A percentile compares a stretch with the other conserved stretches of the same genome.
Conservation (phyloP, 2,113 vertebrate species). For the Leptobrachium ailaonicum region DNA sequence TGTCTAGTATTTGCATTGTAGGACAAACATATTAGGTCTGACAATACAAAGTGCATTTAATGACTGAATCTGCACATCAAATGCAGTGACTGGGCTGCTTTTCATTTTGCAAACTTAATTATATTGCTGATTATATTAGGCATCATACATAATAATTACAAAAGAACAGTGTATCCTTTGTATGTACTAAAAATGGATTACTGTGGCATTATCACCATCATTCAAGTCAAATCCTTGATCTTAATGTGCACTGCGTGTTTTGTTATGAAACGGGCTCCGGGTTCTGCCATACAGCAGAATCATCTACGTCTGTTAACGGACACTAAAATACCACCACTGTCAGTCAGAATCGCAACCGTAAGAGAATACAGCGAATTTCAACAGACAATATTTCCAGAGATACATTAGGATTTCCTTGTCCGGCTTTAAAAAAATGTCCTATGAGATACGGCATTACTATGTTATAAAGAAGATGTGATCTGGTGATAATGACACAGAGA, state of each 20-base stretch:
- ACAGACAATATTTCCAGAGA: slow-evolving; percentile 13
- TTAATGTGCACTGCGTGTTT: slow-evolving; percentile 39
- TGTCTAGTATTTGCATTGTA: not conserved
- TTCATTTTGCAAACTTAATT: slow-evolving; percentile 43
- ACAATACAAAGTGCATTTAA: not conserved
- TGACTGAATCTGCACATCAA: slow-evolving; percentile 4
- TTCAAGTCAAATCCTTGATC: slow-evolving; percentile 47
- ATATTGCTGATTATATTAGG: slow-evolving; percentile 42
- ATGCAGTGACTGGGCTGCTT: slow-evolving; percentile 37
- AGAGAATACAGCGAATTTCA: slow-evolving; percentile 17
- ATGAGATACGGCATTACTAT: not conserved
- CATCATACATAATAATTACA: slow-evolving; percentile 46
- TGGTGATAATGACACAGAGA: not conserved
- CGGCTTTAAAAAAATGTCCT: slow-evolving; percentile 26
- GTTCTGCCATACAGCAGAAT: slow-evolving; percentile 29
- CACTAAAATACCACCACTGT: slow-evolving; percentile 6
- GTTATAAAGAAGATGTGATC: not conserved
- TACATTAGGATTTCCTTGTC: slow-evolving; percentile 17
- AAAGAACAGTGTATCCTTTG: slow-evolving; percentile 45
- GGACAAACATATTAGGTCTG: not conserved
- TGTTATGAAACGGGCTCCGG: slow-evolving; percentile 32
- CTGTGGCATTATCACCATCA: slow-evolving; percentile 30
- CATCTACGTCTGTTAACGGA: slow-evolving; percentile 18
- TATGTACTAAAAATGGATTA: slow-evolving; percentile 44
- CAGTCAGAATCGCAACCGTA: slow-evolving; percentile 1